Evolutionary conservation across 1,140 invertebrate species (phyloP).

Genomic region (Capitella teleta): DNA sequence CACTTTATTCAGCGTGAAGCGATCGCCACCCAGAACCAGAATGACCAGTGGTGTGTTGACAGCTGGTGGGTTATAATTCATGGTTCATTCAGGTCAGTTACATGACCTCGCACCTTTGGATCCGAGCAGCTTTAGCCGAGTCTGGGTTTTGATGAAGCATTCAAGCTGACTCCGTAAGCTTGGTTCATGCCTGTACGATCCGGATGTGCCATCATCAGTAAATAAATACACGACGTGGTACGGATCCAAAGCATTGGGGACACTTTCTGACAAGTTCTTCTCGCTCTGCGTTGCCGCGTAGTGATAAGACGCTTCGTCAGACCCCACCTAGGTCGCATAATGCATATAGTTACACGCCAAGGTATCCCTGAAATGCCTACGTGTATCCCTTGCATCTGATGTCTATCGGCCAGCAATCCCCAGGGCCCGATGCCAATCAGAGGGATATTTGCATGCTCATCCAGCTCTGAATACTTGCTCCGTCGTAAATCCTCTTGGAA

Average conservation of each 20-base stretch:
- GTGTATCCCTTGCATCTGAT: neutral
- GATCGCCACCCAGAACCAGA: constrained; percentile 1
- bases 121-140: neutral
- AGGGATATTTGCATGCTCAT: neutral
- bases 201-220: constrained; percentile 89
- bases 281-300: neutral
- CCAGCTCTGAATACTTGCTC: neutral
- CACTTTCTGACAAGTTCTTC: neutral
- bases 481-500: neutral
- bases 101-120: neutral
- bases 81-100: no score
- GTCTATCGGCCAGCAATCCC: neutral
- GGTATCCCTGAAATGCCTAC: no score
- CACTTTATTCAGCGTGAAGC: neutral
- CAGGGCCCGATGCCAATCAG: neutral
- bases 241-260: constrained; percentile 60
- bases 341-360: neutral
- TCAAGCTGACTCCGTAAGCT: constrained; percentile 78
- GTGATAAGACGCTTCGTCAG: neutral
- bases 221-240: constrained; percentile 92
- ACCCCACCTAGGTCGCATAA: neutral
- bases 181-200: constrained; percentile 84
- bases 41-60: neutral
- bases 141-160: constrained; percentile 55
- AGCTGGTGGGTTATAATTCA: no score